Evolutionary conservation across 1,140 invertebrate genomes (phyloP).

Genomic region (Drosophila trapezifrons): DNA sequence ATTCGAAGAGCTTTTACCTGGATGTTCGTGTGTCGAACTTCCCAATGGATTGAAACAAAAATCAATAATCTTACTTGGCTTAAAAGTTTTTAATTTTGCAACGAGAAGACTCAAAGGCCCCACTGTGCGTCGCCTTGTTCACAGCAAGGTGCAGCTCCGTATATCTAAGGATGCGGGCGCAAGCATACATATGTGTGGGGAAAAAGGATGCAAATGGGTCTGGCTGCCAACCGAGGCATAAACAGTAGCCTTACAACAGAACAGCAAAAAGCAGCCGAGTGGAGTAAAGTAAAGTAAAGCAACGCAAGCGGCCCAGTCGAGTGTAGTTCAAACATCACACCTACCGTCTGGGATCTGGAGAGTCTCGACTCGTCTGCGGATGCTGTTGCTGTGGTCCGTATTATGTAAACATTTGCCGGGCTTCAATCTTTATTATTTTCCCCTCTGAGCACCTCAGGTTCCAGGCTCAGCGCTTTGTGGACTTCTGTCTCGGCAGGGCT

Average conservation of each 20-base stretch:
- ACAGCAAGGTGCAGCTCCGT: not conserved
- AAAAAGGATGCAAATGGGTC: constrained; percentile 33
- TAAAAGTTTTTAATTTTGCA: not conserved
- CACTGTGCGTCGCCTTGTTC: not conserved
- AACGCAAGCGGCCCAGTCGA: constrained; percentile 55
- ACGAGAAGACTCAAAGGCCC: not conserved
- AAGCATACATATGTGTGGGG: not conserved
- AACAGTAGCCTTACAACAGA: constrained; percentile 58
- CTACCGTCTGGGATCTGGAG: constrained; percentile 55
- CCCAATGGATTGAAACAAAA: too few species aligned
- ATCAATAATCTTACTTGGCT: not conserved
- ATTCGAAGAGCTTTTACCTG: too few species aligned
- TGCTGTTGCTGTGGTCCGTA: constrained; percentile 60
- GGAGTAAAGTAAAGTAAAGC: constrained; percentile 40
- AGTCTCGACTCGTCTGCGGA: constrained; percentile 36
- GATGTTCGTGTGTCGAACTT: too few species aligned
- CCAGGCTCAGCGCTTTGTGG: constrained; percentile 25
- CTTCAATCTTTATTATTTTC: constrained; percentile 31
- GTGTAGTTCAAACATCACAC: constrained; percentile 80
- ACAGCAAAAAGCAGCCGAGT: constrained; percentile 36
- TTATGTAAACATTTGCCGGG: constrained; percentile 71
- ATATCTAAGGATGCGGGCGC: constrained; percentile 8
- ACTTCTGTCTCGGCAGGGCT: constrained; percentile 18
- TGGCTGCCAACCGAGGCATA: constrained; percentile 56
- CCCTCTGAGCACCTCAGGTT: constrained; percentile 10